phyloP scores from a whole-genome alignment of 2,797 vertebrate genomes.

The Clarias laeviceps region DNA sequence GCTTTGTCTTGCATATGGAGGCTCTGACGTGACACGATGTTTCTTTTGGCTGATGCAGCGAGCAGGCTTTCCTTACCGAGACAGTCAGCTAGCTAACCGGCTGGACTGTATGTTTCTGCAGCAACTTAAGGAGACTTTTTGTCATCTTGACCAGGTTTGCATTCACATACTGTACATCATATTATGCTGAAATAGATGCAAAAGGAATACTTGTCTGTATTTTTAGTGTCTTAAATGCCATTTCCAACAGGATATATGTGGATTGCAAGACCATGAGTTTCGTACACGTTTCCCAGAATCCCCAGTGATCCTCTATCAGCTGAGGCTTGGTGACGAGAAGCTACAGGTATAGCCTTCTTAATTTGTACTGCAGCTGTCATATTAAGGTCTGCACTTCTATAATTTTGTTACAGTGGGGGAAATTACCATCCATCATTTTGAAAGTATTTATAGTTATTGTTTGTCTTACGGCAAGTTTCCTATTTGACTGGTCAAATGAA shows the following conservation, averaged over 20 bases:
- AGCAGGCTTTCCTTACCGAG: constrained; percentile 94
- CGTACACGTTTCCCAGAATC: constrained; percentile 93
- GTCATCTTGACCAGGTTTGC: constrained; percentile 91
- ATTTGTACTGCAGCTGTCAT: neutral
- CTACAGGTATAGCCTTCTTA: constrained; percentile 79
- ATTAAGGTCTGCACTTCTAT: neutral
- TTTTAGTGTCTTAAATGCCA: neutral
- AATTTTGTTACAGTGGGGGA: neutral
- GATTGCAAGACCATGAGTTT: constrained; percentile 95
- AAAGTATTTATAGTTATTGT: neutral
- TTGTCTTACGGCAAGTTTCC: neutral
- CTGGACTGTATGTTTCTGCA: constrained; percentile 92
- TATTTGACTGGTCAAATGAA: neutral
- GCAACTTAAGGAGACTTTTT: constrained; percentile 93
- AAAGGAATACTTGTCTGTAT: neutral
- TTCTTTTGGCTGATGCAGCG: constrained; percentile 97
- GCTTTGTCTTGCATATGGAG: constrained; percentile 91
- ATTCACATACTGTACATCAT: neutral
- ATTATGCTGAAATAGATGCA: neutral
- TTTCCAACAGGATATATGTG: constrained; percentile 87
- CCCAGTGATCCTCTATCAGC: constrained; percentile 89
- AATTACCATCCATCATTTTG: neutral
- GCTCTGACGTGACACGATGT: constrained; percentile 91
- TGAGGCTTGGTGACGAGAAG: constrained; percentile 94
- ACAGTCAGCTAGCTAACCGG: constrained; percentile 87